These are phyloP conservation scores for Pteronotus mesoamericanus DNA, from an alignment of 2,797 vertebrate species.

Conservation along the genomic window DNA sequence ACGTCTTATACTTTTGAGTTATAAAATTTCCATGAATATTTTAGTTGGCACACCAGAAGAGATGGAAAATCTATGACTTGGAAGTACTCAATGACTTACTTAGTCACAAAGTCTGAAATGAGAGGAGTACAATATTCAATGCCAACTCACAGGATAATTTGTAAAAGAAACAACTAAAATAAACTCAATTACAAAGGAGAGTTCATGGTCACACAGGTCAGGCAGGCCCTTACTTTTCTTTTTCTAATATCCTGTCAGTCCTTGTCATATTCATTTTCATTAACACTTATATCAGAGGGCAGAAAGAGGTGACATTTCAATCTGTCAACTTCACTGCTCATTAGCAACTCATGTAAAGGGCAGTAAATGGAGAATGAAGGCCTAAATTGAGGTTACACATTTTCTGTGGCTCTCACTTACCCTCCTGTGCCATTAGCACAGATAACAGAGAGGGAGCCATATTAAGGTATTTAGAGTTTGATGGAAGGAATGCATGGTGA, in stretches of 20 bases:
- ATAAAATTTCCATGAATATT: conserved; percentile 31
- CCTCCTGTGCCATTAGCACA: conserved; percentile 19
- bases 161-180: conserved; percentile 45
- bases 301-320: conserved; percentile 64
- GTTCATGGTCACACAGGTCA: conserved; percentile 36
- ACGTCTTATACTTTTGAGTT: not conserved
- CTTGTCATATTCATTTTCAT: conserved; percentile 59
- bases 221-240: conserved; percentile 25
- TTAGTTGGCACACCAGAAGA: conserved; percentile 20
- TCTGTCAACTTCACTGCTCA: conserved; percentile 60
- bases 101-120: conserved; percentile 41
- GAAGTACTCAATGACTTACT: conserved; percentile 11
- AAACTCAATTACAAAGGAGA: conserved; percentile 50
- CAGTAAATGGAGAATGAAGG: conserved; percentile 21
- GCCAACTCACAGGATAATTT: not conserved
- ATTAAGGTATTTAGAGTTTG: conserved; percentile 11
- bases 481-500: not conserved
- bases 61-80: not conserved
- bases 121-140: not conserved
- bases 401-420: conserved; percentile 40
- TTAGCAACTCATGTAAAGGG: conserved; percentile 54
- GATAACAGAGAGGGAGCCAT: not conserved
- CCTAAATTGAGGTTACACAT: conserved; percentile 37
- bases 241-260: conserved; percentile 20
- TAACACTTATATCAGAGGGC: conserved; percentile 36